Conservation (phyloP, 2,888 invertebrate genomes). For the Nipponacmea schrenckii region DNA sequence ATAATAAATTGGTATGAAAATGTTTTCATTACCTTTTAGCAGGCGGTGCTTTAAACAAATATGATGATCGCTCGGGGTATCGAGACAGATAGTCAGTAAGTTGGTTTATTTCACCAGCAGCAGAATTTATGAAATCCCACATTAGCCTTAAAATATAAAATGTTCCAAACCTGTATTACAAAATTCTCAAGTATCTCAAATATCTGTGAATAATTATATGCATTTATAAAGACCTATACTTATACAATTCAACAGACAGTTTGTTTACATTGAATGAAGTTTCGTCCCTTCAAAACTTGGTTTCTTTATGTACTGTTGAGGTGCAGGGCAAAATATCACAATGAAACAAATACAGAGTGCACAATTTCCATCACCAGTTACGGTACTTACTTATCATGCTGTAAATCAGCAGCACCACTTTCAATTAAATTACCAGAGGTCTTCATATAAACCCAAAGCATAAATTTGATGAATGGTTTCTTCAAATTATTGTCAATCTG, state of each 20-base stretch:
- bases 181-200: too few relatives aligned
- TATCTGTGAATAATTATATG: too few relatives aligned
- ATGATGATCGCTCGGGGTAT: slow-evolving; percentile 43
- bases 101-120: slow-evolving; percentile 46
- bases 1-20: too few relatives aligned
- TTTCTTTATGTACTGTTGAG: too few relatives aligned
- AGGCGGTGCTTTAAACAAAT: slow-evolving; percentile 52
- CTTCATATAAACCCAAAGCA: slow-evolving; percentile 66
- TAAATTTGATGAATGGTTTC: slow-evolving; percentile 63
- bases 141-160: slow-evolving; percentile 38
- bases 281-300: too few relatives aligned
- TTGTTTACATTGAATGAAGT: too few relatives aligned
- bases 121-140: slow-evolving; percentile 56
- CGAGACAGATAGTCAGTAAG: slow-evolving; percentile 47
- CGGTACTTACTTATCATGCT: slow-evolving; percentile 59
- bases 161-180: neutral
- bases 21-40: slow-evolving; percentile 41
- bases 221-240: too few relatives aligned
- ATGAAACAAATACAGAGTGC: too few relatives aligned
- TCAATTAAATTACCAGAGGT: slow-evolving; percentile 56
- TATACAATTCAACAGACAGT: too few relatives aligned
- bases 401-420: slow-evolving; percentile 64
- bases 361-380: too few relatives aligned
- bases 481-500: slow-evolving; percentile 62
- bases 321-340: too few relatives aligned